Percentiles rank a stretch among this genome's conserved stretches.
Conservation (phyloP, 92 coral and sea anemone genomes). For the Heliopora coerulea region DNA sequence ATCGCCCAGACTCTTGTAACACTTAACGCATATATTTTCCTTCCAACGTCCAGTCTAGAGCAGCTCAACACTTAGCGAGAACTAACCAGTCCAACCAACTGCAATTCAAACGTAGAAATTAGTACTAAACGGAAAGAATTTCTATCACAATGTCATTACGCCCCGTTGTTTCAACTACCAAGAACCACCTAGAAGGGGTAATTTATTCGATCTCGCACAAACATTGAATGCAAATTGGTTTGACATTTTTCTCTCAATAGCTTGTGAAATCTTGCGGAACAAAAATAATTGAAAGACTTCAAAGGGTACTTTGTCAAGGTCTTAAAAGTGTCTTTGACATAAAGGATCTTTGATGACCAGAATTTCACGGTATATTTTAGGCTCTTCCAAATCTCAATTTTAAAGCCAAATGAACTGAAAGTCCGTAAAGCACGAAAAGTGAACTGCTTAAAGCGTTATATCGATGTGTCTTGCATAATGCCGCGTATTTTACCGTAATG, state of each 20-base stretch:
- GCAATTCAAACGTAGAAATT: no score
- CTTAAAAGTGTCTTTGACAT: background rate
- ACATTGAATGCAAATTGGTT: background rate
- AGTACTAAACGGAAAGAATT: slow-evolving; percentile 7
- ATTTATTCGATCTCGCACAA: slow-evolving; percentile 5
- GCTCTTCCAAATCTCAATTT: no score
- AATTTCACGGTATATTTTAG: no score
- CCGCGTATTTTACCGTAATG: no score
- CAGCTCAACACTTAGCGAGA: no score
- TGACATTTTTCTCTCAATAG: background rate
- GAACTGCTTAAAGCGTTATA: no score
- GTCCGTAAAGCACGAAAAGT: no score
- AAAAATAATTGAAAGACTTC: slow-evolving; percentile 15
- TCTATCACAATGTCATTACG: slow-evolving; percentile 13
- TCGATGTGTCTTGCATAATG: no score
- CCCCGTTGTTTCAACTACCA: slow-evolving; percentile 8
- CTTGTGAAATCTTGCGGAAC: slow-evolving; percentile 34
- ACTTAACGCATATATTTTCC: no score
- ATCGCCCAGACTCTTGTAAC: background rate
- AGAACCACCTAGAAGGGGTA: slow-evolving; percentile 22
- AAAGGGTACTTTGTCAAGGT: background rate
- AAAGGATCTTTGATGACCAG: background rate
- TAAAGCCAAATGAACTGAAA: no score
- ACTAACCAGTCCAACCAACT: no score
- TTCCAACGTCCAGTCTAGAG: no score